These are phyloP conservation scores for Eretmochelys imbricata DNA, from an alignment of 2,113 vertebrate species.

Conservation along the genomic window DNA sequence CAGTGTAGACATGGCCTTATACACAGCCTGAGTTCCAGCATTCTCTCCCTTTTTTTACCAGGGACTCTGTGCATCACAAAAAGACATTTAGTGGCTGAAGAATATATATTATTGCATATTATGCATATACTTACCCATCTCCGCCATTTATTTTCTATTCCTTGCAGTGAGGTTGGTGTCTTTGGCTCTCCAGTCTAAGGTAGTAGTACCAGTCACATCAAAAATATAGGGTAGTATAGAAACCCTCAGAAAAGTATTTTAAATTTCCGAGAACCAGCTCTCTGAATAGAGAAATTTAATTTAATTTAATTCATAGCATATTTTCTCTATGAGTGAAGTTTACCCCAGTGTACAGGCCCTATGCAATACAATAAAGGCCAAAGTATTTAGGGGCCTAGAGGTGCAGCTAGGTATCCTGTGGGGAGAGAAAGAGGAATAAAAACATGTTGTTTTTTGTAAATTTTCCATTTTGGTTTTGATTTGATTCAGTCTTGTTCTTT, in stretches of 20 bases:
- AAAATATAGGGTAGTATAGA: background rate
- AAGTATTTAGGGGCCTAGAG: background rate
- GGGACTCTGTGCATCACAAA: background rate
- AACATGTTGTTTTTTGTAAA: background rate
- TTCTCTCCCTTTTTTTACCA: background rate
- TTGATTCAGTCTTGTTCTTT: background rate
- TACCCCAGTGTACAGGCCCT: background rate
- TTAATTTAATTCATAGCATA: background rate
- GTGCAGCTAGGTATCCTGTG: background rate
- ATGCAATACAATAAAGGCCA: background rate
- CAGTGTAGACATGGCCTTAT: background rate
- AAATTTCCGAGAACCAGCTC: background rate
- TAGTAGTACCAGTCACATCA: background rate
- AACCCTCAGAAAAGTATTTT: background rate
- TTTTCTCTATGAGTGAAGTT: background rate
- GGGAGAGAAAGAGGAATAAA: background rate
- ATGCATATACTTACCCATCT: background rate
- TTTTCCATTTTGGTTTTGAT: background rate
- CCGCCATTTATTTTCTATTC: background rate
- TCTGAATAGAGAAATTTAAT: background rate
- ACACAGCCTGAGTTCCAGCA: background rate
- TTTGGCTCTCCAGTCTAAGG: background rate
- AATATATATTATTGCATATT: background rate
- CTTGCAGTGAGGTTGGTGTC: background rate
- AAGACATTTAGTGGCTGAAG: background rate